Base-by-base conservation (phyloP, 1,140 invertebrate species). In the Anastrepha ludens region DNA sequence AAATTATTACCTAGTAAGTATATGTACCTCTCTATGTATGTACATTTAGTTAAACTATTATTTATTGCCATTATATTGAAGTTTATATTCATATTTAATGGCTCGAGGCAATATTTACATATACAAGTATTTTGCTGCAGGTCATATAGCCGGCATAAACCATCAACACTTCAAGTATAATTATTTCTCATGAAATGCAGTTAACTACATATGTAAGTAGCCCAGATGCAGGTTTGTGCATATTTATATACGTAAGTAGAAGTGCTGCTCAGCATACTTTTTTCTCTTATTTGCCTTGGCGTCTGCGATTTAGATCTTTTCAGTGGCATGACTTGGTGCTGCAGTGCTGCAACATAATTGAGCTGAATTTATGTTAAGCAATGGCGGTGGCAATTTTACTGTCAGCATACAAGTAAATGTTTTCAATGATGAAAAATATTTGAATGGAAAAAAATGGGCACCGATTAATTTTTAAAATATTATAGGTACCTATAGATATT, bases 101-200 rank as follows among this genome's bases (percentile, higher is more conserved):
- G 9, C 11, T 67, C n/a, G 65, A 13, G 29, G 29, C 65, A 67
- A 11, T 29, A 67, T 39, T 67, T 41, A 9, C 65, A 41, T 9
- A 9, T 67, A 1, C 13, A 58, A 29, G 29, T 29, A 29, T 29
- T 29, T 29, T 29, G 29, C 29, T 29, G 29, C 29, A 29, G 29
- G 29, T 29, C 29, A 29, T 29, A 29, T 29, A 29, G 29, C 29
- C 29, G 29, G 7, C 11, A 3, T 67, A 67, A 67, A 67, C 64
- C 29, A 13, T 15, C 70, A 44, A n/a, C 11, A 15, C 47, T 81
- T 81, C 74, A 55, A 81, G 74, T 29, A 9, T 50, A 55, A 55
- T 81, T 81, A 81, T 81, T 55, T 81, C 74, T 11, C 44, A 74
- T 74, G 13, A 47, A 74, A 7, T 74, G 9, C 47, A 81, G 47